Percentiles rank a stretch among this genome's conserved stretches.
Evolutionary conservation across 2,888 invertebrate species (phyloP).

Genomic region (Linnaemya vulpina): DNA sequence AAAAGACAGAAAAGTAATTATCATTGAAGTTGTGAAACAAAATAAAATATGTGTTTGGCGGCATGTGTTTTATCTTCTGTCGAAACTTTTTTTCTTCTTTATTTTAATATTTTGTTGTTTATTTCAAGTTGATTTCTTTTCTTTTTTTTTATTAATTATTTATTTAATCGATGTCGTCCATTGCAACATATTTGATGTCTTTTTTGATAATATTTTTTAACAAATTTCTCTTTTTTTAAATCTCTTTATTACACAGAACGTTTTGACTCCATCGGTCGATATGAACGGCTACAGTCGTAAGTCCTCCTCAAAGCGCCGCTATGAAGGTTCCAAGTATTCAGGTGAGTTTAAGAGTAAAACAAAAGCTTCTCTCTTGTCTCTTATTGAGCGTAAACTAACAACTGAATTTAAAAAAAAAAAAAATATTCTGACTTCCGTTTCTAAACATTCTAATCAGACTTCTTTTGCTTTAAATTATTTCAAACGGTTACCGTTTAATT

Average conservation of each 20-base stretch:
- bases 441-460: background rate
- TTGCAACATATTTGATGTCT: background rate
- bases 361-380: too few relatives aligned
- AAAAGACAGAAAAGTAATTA: too few relatives aligned
- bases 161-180: slow-evolving; percentile 18
- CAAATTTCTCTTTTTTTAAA: slow-evolving; percentile 29
- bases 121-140: background rate
- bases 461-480: background rate
- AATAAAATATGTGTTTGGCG: too few relatives aligned
- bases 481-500: background rate
- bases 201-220: background rate
- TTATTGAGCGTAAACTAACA: background rate
- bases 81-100: too few relatives aligned
- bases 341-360: slow-evolving; percentile 73
- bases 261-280: slow-evolving; percentile 76
- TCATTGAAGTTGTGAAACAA: too few relatives aligned
- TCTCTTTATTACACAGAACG: slow-evolving; percentile 57
- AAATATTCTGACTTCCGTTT: background rate
- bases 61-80: background rate
- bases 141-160: slow-evolving; percentile 34
- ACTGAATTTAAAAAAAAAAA: background rate
- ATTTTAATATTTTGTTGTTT: background rate
- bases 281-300: slow-evolving; percentile 82
- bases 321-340: slow-evolving; percentile 82
- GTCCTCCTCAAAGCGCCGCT: slow-evolving; percentile 81